phyloP scores from a whole-genome alignment of 1,140 invertebrate genomes.

The Drosophila prosaltans region DNA sequence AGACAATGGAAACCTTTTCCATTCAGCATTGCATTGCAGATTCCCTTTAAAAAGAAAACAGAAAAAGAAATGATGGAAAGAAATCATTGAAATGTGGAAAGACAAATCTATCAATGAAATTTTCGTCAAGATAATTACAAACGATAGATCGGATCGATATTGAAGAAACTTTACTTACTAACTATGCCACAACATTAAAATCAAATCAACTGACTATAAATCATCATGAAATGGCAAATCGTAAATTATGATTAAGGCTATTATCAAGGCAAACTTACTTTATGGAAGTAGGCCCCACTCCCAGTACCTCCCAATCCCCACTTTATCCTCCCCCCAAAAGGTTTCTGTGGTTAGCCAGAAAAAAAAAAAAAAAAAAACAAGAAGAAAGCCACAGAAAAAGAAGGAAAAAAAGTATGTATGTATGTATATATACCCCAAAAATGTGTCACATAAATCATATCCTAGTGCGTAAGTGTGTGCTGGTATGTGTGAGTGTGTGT shows the following conservation, averaged over 20 bases:
- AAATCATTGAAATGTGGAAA: constrained; percentile 26
- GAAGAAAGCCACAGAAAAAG: constrained; percentile 32
- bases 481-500: constrained; percentile 8
- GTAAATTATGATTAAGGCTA: constrained; percentile 77
- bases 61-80: not conserved
- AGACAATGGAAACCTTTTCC: constrained; percentile 36
- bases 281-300: constrained; percentile 25
- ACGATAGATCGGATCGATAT: not conserved
- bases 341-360: constrained; percentile 44
- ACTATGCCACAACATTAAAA: constrained; percentile 42
- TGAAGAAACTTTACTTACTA: not conserved
- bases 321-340: not conserved
- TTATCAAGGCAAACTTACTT: constrained; percentile 58
- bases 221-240: constrained; percentile 39
- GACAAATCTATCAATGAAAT: constrained; percentile 37
- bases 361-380: constrained; percentile 56
- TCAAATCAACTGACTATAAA: constrained; percentile 56
- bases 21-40: not conserved
- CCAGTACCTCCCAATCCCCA: too few relatives aligned
- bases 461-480: constrained; percentile 18
- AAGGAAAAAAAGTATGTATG: constrained; percentile 21
- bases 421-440: constrained; percentile 34
- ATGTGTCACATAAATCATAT: constrained; percentile 74
- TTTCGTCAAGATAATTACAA: constrained; percentile 17
- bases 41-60: constrained; percentile 15